Conservation (phyloP, 1,140 invertebrate genomes). For the Chironomus tepperi region DNA sequence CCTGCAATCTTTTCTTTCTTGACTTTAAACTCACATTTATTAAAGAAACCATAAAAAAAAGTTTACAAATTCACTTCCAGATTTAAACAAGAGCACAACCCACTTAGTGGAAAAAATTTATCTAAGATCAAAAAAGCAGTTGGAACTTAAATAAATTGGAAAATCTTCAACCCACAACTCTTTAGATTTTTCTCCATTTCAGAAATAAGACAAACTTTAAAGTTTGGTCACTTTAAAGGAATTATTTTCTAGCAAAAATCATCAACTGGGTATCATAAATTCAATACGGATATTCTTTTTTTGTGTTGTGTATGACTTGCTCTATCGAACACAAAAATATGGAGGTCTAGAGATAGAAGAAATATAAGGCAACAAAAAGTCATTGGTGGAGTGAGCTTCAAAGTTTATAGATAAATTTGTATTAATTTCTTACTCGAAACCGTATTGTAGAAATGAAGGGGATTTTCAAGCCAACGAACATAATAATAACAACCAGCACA, state of each 20-base stretch:
- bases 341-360: background rate
- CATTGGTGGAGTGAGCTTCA: background rate
- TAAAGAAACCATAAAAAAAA: too few relatives aligned
- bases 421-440: constrained; percentile 21
- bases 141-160: too few relatives aligned
- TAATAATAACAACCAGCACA: constrained; percentile 1
- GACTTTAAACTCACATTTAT: too few relatives aligned
- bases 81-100: too few relatives aligned
- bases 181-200: too few relatives aligned
- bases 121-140: too few relatives aligned
- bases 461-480: constrained; percentile 3
- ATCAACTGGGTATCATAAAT: constrained; percentile 6
- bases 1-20: too few relatives aligned
- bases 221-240: background rate
- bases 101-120: too few relatives aligned
- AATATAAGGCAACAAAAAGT: background rate
- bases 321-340: background rate
- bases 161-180: too few relatives aligned
- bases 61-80: too few relatives aligned
- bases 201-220: background rate
- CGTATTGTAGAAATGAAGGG: background rate
- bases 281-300: background rate
- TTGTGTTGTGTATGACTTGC: background rate
- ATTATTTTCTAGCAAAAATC: background rate
- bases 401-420: constrained; percentile 12